Conservation (phyloP, 2,888 invertebrate genomes). For the Oligia fasciuncula region DNA sequence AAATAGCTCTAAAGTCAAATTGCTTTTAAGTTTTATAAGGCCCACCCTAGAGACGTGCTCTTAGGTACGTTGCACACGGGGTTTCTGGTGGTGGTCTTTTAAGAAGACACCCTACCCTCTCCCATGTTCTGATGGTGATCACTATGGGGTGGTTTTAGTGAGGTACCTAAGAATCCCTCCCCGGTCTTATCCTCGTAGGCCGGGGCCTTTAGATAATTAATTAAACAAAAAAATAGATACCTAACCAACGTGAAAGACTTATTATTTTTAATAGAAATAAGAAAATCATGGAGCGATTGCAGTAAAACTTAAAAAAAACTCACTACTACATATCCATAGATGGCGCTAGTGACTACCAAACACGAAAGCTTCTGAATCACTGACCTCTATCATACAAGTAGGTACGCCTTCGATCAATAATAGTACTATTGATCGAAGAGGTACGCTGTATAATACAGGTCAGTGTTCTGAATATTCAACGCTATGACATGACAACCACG, state of each 20-base stretch:
- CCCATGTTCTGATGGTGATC: background rate
- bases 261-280: background rate
- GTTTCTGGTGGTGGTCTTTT: background rate
- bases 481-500: background rate
- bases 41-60: background rate
- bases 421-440: too few relatives aligned
- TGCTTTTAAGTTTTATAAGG: background rate
- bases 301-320: background rate
- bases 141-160: background rate
- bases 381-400: too few relatives aligned
- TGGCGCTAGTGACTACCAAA: slow-evolving; percentile 1
- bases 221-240: background rate
- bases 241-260: background rate
- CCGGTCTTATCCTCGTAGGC: background rate
- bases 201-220: too few relatives aligned
- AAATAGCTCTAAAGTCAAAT: background rate
- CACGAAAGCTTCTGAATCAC: background rate
- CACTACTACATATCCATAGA: background rate
- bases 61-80: background rate
- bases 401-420: too few relatives aligned
- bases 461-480: too few relatives aligned
- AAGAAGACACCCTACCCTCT: background rate
- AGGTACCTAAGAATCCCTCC: background rate
- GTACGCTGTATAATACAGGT: too few relatives aligned
- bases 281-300: background rate